A percentile compares a stretch with the other conserved stretches of the same genome.
Evolutionary conservation across 2,797 vertebrate genomes (phyloP).

Genomic region (Myiotriccus ornatus): DNA sequence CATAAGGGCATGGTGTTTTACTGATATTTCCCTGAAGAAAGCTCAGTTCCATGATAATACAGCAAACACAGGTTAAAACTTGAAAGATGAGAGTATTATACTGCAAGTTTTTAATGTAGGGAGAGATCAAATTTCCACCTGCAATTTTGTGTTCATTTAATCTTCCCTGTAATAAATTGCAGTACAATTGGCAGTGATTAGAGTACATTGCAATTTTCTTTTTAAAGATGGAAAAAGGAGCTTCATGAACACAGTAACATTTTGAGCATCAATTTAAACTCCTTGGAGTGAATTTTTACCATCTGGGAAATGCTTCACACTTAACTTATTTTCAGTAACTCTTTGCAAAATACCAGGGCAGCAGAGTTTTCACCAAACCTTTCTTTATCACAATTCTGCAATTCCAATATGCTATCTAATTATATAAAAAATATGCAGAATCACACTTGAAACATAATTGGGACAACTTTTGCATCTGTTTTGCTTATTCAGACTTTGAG

Average conservation of each 20-base stretch:
- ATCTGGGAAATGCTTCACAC: conserved; percentile 66
- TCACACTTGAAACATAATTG: conserved; percentile 5
- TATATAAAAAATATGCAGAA: conserved; percentile 48
- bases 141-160: conserved; percentile 28
- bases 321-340: conserved; percentile 56
- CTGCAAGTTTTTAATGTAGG: not conserved
- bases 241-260: conserved; percentile 57
- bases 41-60: not conserved
- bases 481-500: conserved; percentile 57
- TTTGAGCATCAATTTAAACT: conserved; percentile 68
- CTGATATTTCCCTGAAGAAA: conserved; percentile 43
- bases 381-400: conserved; percentile 41
- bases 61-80: conserved; percentile 41
- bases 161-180: conserved; percentile 25
- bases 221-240: conserved; percentile 52
- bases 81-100: not conserved
- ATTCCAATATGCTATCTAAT: conserved; percentile 46
- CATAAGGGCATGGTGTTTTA: not conserved
- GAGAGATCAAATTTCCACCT: conserved; percentile 39
- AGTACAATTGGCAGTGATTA: conserved; percentile 46
- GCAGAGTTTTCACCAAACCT: conserved; percentile 34
- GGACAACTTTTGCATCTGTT: not conserved
- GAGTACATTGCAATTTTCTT: conserved; percentile 34
- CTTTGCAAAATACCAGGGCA: conserved; percentile 37
- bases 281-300: conserved; percentile 67